Base-by-base conservation (phyloP, 2,797 vertebrate species). In the Gobio occitaniae region DNA sequence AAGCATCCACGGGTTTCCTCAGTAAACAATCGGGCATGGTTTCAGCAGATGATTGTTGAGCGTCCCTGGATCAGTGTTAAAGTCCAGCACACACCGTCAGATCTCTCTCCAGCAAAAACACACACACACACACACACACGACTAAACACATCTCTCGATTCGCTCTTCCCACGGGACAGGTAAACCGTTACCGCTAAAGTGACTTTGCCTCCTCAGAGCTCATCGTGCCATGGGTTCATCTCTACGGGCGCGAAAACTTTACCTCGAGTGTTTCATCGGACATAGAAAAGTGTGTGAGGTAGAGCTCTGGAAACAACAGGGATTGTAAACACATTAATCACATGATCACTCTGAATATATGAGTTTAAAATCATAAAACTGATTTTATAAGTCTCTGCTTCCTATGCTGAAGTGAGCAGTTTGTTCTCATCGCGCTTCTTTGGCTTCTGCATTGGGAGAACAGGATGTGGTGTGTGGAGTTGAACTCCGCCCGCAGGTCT, bases 21-120 rank as follows among this genome's bases (percentile, higher is more conserved):
- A 87, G 92, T 95, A 94, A 95, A 95, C 92, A 17, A 82, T 90
- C 91, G n/a, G 87, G 89, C 91, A 92, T 92, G 91, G 93, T 92
- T 90, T 92, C 91, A 93, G 94, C 91, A 71, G 79, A 78, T 25
- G 50, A 32, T 83, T 78, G 68, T 76, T 85, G 47, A 48, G 69
- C 61, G 54, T 41, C 75, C 61, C 36, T 71, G 47, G 48, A 83
- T 86, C 50, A 65, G 66, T 61, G 78, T 75, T 71, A 66, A 71
- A 19, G 69, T 76, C 80, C 81, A 84, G 76, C 81, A 72, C 76
- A 47, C 54, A 71, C 13, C 38, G 1, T 52, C 2, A 6, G 0
- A 11, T 25, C 3, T 71, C 50, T 71, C 47, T 11, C 47, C 32
- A 52, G 9, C 50, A 54, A 44, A 1, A 44, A 44, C 6, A 32